phyloP scores from a whole-genome alignment of 2,113 vertebrate genomes.

The Neotoma lepida region DNA sequence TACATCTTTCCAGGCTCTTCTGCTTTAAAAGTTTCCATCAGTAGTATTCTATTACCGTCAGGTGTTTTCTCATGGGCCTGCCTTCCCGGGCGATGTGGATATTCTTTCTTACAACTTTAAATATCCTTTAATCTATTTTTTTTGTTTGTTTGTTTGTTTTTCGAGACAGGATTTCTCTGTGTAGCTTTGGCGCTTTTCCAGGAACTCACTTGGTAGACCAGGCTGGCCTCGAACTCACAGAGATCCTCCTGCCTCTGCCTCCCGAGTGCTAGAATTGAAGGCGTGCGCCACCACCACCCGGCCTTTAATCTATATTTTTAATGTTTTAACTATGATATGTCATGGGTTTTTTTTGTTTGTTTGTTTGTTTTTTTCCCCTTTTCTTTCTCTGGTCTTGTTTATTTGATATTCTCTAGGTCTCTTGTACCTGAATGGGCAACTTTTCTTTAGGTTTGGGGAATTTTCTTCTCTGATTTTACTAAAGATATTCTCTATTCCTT shows the following conservation, averaged over 20 bases:
- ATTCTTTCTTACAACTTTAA: neutral
- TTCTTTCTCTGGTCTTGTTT: neutral
- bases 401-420: neutral
- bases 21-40: neutral
- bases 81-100: too few relatives aligned
- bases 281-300: too few relatives aligned
- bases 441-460: neutral
- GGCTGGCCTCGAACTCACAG: too few relatives aligned
- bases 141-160: neutral
- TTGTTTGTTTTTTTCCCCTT: neutral
- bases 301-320: neutral
- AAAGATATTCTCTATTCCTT: neutral
- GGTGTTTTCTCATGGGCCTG: neutral
- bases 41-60: neutral
- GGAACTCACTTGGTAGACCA: too few relatives aligned
- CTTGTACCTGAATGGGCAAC: neutral
- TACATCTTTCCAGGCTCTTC: neutral
- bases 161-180: too few relatives aligned
- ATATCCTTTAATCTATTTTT: neutral
- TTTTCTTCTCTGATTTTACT: neutral
- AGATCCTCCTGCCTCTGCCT: too few relatives aligned
- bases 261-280: too few relatives aligned
- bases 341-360: neutral
- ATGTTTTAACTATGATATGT: neutral
- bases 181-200: too few relatives aligned